Evolutionary conservation across 2,113 vertebrate species (phyloP), one percentile per base, ranked within the genome.

Genomic region (Poeciliopsis prolifica): DNA sequence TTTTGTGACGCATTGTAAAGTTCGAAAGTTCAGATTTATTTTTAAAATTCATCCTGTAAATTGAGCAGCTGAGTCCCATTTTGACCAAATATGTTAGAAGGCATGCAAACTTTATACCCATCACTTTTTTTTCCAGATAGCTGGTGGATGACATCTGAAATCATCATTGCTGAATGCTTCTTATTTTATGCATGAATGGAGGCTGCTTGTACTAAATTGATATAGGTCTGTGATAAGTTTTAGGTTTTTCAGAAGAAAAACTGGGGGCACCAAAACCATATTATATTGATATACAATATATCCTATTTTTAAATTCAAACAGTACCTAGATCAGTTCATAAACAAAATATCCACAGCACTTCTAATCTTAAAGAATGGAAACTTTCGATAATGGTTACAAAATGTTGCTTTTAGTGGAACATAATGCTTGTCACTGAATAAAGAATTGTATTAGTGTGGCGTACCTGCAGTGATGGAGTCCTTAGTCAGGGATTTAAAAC

Each of bases 41-140:
- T 87, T 78, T 80, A 67, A 42, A 88, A 65, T 76, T n/a, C 19
- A 64, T 69, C 10, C 28, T 24, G 42, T 75, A 78, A 85, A 85
- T 26, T 78, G 80, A 86, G 79, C 90, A 93, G 82, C 90, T 93
- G 90, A 68, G 75, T 62, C 80, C 77, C 35, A 30, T n/a, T n/a
- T 7, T 24, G 8, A 58, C 8, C 19, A 58, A 24, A 62, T 48
- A 74, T 40, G 61, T n/a, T 31, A 22, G 70, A 1, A 26, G 15
- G 51, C 22, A 19, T 19, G 17, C 4, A 68, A 44, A 66, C n/a
- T 68, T 22, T 54, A 29, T 62, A 67, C 75, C 68, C 77, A 70
- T 51, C 42, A 68, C 42, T 66, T 58, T 70, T 61, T 72, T 64
- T 29, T n/a, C n/a, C 78, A 85, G 77, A 89, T 77, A 82, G 75